Evolutionary conservation across 37 sponge, comb jelly and placozoan genomes (phyloP).

Genomic region (Cladorhizidae sp.): DNA sequence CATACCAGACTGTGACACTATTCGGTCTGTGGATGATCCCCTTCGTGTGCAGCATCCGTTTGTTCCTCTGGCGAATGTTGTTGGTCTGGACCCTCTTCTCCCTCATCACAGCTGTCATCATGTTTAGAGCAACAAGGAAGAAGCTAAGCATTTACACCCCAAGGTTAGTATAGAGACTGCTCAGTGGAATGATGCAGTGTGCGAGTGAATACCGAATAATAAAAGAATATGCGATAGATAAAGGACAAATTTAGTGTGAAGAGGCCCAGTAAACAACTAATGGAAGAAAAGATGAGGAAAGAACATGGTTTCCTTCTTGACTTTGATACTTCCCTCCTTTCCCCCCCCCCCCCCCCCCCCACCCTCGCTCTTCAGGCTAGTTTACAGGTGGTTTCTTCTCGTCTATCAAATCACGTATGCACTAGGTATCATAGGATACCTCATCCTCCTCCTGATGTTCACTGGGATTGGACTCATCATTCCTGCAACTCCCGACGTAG

Average conservation of each 20-base stretch:
- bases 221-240: too few species aligned
- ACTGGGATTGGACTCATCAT: slow-evolving; percentile 70
- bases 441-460: slow-evolving; percentile 82
- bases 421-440: slow-evolving; percentile 86
- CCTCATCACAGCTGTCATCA: slow-evolving; percentile 66
- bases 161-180: too few species aligned
- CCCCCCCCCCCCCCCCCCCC: not conserved
- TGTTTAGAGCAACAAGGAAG: slow-evolving; percentile 80
- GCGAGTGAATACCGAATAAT: too few species aligned
- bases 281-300: too few species aligned
- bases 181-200: not conserved
- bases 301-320: too few species aligned
- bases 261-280: too few species aligned
- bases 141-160: slow-evolving; percentile 73
- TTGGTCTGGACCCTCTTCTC: slow-evolving; percentile 88
- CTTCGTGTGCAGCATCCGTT: slow-evolving; percentile 23
- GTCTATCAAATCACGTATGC: slow-evolving; percentile 83
- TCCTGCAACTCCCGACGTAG: slow-evolving; percentile 51
- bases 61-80: slow-evolving; percentile 85
- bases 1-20: slow-evolving; percentile 72
- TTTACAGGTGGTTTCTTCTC: slow-evolving; percentile 96
- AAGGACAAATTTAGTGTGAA: too few species aligned
- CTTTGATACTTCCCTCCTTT: too few species aligned
- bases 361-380: slow-evolving; percentile 62
- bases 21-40: slow-evolving; percentile 94